Conservation (phyloP, 1,140 invertebrate genomes). For the Drosophila nikananu region DNA sequence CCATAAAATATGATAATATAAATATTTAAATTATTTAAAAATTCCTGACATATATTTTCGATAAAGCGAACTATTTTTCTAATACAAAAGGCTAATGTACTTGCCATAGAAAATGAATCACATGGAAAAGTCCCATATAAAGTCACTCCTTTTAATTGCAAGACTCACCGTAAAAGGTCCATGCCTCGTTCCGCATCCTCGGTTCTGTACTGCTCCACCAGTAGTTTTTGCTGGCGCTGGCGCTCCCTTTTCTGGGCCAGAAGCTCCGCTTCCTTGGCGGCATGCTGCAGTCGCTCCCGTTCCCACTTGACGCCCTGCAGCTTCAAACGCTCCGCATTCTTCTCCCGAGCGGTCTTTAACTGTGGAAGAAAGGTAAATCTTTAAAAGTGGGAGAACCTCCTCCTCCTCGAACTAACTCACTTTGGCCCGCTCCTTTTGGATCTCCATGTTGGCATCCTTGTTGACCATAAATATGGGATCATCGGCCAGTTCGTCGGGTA, state of each 20-base stretch:
- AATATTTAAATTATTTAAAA: too few relatives aligned
- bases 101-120: background rate
- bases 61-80: too few relatives aligned
- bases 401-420: conserved; percentile 61
- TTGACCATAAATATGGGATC: conserved; percentile 89
- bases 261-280: conserved; percentile 72
- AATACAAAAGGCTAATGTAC: background rate
- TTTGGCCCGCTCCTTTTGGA: conserved; percentile 86
- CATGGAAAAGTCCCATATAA: background rate
- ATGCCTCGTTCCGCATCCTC: conserved; percentile 79
- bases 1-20: background rate
- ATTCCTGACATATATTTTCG: too few relatives aligned
- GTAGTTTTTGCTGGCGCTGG: conserved; percentile 64
- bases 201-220: conserved; percentile 72
- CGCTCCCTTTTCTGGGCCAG: conserved; percentile 66
- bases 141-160: too few relatives aligned
- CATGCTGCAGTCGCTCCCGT: conserved; percentile 73
- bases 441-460: conserved; percentile 87
- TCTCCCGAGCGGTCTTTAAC: conserved; percentile 82
- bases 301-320: conserved; percentile 83
- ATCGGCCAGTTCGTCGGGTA: conserved; percentile 87
- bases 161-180: conserved; percentile 77
- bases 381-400: background rate
- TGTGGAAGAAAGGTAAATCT: conserved; percentile 3
- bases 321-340: conserved; percentile 79